These are phyloP conservation scores for Cerastoderma edule DNA, from an alignment of 2,888 invertebrate species.

Conservation along the genomic window DNA sequence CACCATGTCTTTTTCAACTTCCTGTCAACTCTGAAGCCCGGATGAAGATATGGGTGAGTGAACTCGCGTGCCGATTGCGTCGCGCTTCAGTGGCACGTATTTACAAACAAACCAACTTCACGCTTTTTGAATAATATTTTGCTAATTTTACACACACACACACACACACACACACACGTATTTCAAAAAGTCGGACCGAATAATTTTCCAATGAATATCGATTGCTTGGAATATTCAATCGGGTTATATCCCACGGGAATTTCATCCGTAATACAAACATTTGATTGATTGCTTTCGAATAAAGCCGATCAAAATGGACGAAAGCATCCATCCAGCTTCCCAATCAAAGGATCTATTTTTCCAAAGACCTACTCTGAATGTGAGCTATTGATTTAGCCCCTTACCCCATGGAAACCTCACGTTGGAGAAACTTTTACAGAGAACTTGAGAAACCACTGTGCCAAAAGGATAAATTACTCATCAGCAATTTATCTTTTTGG, in stretches of 20 bases:
- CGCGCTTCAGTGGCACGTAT: not conserved
- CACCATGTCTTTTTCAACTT: conserved; percentile 4
- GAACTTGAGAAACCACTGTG: not conserved
- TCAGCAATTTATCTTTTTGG: too few relatives aligned
- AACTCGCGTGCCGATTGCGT: not conserved
- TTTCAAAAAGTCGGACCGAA: not conserved
- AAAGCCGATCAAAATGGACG: not conserved
- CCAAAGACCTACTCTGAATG: conserved; percentile 20
- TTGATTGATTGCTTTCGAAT: conserved; percentile 18
- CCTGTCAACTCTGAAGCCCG: not conserved
- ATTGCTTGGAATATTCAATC: not conserved
- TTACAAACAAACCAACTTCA: too few relatives aligned
- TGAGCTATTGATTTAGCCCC: not conserved
- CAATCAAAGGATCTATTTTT: conserved; percentile 23
- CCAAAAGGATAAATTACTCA: not conserved
- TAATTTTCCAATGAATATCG: conserved; percentile 14
- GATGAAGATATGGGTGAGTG: not conserved
- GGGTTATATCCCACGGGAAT: conserved; percentile 9
- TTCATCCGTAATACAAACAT: conserved; percentile 21
- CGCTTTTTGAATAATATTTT: too few relatives aligned
- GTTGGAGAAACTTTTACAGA: not conserved
- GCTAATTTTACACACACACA: too few relatives aligned
- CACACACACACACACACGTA: too few relatives aligned
- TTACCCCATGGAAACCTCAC: not conserved
- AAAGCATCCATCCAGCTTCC: conserved; percentile 20